Evolutionary conservation across 2,797 vertebrate genomes (phyloP).

Genomic region (Cyclura pinguis): DNA sequence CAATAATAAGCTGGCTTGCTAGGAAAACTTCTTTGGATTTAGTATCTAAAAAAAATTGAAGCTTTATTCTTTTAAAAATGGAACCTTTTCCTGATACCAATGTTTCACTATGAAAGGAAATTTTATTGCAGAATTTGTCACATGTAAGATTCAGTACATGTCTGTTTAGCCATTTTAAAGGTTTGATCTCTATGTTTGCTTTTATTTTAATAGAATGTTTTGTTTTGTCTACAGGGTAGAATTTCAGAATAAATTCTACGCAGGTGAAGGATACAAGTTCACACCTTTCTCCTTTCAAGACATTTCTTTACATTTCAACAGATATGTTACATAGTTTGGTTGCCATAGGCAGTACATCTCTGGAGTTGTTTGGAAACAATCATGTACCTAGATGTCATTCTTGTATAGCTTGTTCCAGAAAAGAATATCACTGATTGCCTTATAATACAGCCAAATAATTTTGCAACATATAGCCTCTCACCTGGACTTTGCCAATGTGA

Average conservation of each 20-base stretch:
- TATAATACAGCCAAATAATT: constrained; percentile 83
- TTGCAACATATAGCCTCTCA: constrained; percentile 71
- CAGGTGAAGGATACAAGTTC: constrained; percentile 93
- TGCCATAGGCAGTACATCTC: constrained; percentile 41
- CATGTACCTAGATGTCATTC: constrained; percentile 51
- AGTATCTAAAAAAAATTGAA: neutral
- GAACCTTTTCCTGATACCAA: neutral
- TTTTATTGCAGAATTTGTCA: neutral
- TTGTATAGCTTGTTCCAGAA: constrained; percentile 26
- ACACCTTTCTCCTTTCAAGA: constrained; percentile 92
- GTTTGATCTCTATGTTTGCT: fast-evolving
- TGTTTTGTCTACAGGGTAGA: constrained; percentile 89
- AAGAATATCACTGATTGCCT: constrained; percentile 82
- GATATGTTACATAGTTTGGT: constrained; percentile 66
- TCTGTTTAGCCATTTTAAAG: neutral
- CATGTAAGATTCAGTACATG: neutral
- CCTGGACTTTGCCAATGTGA: constrained; percentile 46
- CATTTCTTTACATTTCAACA: constrained; percentile 77
- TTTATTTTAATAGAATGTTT: neutral
- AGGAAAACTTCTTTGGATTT: neutral
- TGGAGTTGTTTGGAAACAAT: constrained; percentile 65
- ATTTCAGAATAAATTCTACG: constrained; percentile 99
- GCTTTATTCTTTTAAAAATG: neutral
- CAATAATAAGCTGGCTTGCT: neutral
- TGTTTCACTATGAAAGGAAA: neutral